phyloP scores from a whole-genome alignment of 2,888 invertebrate genomes.

The Plebejus anna region DNA sequence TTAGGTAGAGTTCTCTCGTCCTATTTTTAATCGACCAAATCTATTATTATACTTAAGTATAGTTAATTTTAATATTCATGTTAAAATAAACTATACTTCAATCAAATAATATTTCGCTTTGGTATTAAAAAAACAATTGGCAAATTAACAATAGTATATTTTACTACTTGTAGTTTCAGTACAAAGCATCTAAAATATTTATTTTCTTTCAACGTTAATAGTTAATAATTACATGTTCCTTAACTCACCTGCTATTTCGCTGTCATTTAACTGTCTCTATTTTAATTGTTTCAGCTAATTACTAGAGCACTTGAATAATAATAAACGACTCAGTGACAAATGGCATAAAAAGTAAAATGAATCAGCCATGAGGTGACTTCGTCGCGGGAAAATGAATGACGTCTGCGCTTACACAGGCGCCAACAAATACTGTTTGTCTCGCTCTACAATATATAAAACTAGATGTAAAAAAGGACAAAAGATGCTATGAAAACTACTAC shows the following conservation, averaged over 20 bases:
- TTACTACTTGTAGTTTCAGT: not conserved
- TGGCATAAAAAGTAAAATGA: not conserved
- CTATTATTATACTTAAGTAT: not conserved
- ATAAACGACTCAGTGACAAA: constrained; percentile 9
- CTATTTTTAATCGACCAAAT: not conserved
- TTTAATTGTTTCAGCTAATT: not conserved
- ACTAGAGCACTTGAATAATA: not conserved
- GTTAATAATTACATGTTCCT: not conserved
- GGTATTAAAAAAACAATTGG: not conserved
- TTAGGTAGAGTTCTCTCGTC: not conserved
- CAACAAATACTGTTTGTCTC: not conserved
- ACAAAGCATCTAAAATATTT: not conserved
- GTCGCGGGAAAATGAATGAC: not conserved
- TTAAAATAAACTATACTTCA: not conserved
- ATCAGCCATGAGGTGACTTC: not conserved
- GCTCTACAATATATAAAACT: not conserved
- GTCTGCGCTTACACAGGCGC: not conserved
- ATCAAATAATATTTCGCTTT: not conserved
- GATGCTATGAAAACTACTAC: not conserved
- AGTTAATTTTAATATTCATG: not conserved
- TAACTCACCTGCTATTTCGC: not conserved
- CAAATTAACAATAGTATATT: not conserved
- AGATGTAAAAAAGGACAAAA: not conserved
- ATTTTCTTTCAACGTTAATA: not conserved
- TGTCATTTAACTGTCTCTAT: constrained; percentile 2